phyloP scores from a whole-genome alignment of 2,888 invertebrate genomes.

The Tinea semifulvella region DNA sequence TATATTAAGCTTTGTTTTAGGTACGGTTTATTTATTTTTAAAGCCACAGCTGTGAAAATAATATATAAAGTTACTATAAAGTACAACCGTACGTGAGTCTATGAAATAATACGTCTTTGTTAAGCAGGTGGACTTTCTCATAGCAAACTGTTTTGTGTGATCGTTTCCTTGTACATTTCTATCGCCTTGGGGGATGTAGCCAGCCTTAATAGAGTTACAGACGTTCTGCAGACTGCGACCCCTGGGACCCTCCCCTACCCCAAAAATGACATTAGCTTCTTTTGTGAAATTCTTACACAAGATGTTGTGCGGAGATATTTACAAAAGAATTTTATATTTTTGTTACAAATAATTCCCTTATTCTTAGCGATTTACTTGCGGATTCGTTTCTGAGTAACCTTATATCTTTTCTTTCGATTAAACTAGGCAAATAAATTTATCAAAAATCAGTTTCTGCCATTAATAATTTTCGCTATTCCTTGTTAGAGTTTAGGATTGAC shows the following conservation, averaged over 20 bases:
- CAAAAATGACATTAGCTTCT: constrained; percentile 52
- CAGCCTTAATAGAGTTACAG: constrained; percentile 62
- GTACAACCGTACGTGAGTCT: too few species aligned
- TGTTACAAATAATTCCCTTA: neutral
- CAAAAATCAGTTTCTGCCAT: too few species aligned
- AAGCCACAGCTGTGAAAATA: too few species aligned
- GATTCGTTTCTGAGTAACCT: too few species aligned
- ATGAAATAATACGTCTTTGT: neutral
- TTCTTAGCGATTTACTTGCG: too few species aligned
- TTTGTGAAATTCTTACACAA: constrained; percentile 33
- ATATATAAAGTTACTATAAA: too few species aligned
- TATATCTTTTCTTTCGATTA: too few species aligned
- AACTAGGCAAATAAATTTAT: too few species aligned
- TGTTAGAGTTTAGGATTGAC: too few species aligned
- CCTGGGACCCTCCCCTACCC: constrained; percentile 32
- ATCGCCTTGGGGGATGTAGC: constrained; percentile 38
- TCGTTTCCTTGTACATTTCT: constrained; percentile 35
- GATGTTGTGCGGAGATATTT: constrained; percentile 2
- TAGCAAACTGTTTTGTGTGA: constrained; percentile 48
- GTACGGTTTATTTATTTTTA: too few species aligned
- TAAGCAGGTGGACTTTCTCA: constrained; percentile 48
- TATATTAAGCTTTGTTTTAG: too few species aligned
- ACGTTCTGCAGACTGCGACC: constrained; percentile 46
- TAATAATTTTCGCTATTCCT: too few species aligned
- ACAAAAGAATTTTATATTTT: neutral